Evolutionary conservation across 2,113 vertebrate species (phyloP).

Genomic region (Aspidoscelis tigris): DNA sequence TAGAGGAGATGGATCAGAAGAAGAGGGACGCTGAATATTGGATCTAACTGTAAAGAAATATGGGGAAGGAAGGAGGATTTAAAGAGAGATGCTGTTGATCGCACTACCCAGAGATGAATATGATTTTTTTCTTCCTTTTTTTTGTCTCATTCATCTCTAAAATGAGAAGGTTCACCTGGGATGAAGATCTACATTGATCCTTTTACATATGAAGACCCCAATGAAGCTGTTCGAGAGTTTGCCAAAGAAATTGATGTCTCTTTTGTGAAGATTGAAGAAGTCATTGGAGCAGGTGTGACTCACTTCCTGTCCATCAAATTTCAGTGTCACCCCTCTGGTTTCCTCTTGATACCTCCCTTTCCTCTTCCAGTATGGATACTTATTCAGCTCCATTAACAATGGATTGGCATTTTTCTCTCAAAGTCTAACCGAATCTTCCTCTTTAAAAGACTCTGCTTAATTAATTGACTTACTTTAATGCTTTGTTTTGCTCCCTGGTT

Average conservation of each 20-base stretch:
- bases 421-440: constrained; percentile 4
- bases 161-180: constrained; percentile 89
- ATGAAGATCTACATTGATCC: constrained; percentile 99
- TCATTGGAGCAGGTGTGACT: constrained; percentile 95
- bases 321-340: background rate
- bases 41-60: background rate
- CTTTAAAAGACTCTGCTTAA: constrained; percentile 18
- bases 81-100: constrained; percentile 2
- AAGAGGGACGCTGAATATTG: background rate
- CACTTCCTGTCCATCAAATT: background rate
- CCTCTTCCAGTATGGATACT: background rate
- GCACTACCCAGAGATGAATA: constrained; percentile 15
- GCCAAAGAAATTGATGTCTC: constrained; percentile 99
- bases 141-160: constrained; percentile 51
- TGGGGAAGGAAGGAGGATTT: rapidly evolving
- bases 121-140: constrained; percentile 44
- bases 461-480: rapidly evolving
- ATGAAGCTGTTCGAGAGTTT: constrained; percentile 95
- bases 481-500: constrained; percentile 26
- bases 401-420: background rate
- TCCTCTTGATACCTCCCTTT: background rate
- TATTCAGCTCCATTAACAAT: constrained; percentile 16
- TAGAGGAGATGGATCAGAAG: background rate
- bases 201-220: constrained; percentile 98
- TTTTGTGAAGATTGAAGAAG: constrained; percentile 98